Evolutionary conservation across 2,113 vertebrate species (phyloP).

Genomic region (Acrocephalus arundinaceus): DNA sequence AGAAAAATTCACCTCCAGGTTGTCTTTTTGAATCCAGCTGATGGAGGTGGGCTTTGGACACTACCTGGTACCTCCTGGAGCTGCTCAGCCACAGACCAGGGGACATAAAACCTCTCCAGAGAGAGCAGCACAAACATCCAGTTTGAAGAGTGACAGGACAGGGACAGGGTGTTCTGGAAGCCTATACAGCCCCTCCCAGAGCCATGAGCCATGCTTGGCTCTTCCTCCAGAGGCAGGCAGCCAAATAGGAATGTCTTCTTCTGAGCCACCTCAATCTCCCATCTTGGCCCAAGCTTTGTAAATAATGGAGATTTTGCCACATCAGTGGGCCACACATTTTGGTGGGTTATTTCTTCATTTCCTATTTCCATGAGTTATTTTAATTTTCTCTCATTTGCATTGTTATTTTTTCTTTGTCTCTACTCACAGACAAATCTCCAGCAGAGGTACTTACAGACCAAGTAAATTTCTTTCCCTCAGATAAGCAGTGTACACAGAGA

Average conservation of each 20-base stretch:
- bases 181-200: background rate
- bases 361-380: background rate
- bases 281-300: background rate
- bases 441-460: background rate
- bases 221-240: background rate
- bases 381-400: background rate
- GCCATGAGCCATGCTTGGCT: rapidly evolving
- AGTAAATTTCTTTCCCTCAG: background rate
- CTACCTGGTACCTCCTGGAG: background rate
- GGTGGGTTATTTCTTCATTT: background rate
- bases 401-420: background rate
- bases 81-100: background rate
- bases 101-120: background rate
- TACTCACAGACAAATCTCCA: background rate
- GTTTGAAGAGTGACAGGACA: background rate
- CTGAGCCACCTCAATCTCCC: background rate
- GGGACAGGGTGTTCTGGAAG: background rate
- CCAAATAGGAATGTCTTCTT: background rate
- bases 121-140: background rate
- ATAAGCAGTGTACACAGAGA: background rate
- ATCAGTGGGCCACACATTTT: background rate
- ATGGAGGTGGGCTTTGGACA: background rate
- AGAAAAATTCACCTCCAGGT: background rate
- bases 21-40: background rate
- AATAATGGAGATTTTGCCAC: background rate